Percentiles rank a stretch among this genome's conserved stretches.
Conservation (phyloP, 1,140 invertebrate species). For the Drosophila azteca region DNA sequence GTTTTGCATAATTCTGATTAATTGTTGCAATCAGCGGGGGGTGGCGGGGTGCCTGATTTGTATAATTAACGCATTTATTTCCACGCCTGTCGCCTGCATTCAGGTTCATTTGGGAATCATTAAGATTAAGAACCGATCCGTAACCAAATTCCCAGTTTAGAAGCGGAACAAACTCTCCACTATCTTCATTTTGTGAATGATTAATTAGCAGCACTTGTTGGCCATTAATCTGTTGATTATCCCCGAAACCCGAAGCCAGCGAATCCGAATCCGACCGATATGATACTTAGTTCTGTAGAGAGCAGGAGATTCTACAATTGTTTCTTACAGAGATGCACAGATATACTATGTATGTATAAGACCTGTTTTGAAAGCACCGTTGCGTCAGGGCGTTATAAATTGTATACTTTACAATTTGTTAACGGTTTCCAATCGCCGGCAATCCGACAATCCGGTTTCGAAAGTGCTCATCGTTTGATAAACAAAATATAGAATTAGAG, state of each 20-base stretch:
- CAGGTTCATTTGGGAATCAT: slow-evolving; percentile 37
- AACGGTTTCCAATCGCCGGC: slow-evolving; percentile 41
- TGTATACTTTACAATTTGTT: slow-evolving; percentile 57
- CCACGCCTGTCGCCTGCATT: slow-evolving; percentile 46
- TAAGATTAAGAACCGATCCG: slow-evolving; percentile 23
- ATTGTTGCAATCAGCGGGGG: background rate
- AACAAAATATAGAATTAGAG: slow-evolving; percentile 32
- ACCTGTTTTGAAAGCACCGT: slow-evolving; percentile 5
- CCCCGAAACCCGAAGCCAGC: too few relatives aligned
- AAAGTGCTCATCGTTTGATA: slow-evolving; percentile 27
- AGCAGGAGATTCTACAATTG: slow-evolving; percentile 2
- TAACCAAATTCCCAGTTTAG: slow-evolving; percentile 10
- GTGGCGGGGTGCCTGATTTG: slow-evolving; percentile 20
- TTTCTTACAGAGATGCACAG: background rate
- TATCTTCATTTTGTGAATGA: slow-evolving; percentile 40
- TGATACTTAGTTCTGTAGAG: too few relatives aligned
- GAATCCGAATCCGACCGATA: too few relatives aligned
- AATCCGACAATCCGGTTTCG: slow-evolving; percentile 66
- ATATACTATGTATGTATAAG: background rate
- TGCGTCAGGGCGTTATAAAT: slow-evolving; percentile 27
- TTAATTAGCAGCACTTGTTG: slow-evolving; percentile 53
- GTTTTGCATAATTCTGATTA: slow-evolving; percentile 7
- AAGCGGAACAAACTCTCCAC: background rate
- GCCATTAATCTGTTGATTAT: slow-evolving; percentile 32
- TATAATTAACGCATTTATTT: slow-evolving; percentile 55